phyloP scores from a whole-genome alignment of 2,797 vertebrate genomes.

The Hephaestus fuliginosus region DNA sequence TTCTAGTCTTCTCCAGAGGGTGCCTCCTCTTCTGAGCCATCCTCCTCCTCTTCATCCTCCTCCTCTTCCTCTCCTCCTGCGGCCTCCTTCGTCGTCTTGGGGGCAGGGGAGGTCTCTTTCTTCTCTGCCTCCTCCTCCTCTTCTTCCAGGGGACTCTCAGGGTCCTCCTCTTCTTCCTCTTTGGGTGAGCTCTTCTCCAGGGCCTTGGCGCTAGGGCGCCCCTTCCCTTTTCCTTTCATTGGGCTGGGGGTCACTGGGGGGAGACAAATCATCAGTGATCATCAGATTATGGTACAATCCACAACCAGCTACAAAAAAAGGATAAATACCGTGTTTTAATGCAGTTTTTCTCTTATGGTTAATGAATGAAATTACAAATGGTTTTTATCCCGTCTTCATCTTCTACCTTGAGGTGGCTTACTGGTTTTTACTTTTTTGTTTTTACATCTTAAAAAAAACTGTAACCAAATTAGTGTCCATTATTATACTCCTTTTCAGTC shows the following conservation, averaged over 20 bases:
- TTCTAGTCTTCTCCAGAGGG: slow-evolving; percentile 97
- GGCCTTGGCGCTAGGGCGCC: slow-evolving; percentile 93
- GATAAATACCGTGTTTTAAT: not conserved
- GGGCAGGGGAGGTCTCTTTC: slow-evolving; percentile 88
- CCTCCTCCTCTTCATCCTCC: slow-evolving; percentile 88
- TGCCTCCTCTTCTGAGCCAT: slow-evolving; percentile 97
- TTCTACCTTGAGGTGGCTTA: not conserved
- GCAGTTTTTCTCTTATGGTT: no score
- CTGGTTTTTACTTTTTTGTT: no score
- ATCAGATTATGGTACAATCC: not conserved
- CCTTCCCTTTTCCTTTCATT: slow-evolving; percentile 98
- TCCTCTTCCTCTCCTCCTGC: slow-evolving; percentile 79
- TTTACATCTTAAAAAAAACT: no score
- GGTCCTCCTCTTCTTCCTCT: slow-evolving; percentile 89
- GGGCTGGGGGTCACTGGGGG: slow-evolving; percentile 95
- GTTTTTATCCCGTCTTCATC: no score
- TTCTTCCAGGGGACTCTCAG: slow-evolving; percentile 85
- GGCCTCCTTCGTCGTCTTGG: slow-evolving; percentile 88
- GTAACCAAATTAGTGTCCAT: no score
- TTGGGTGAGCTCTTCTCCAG: slow-evolving; percentile 96
- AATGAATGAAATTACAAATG: not conserved
- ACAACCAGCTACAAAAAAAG: no score
- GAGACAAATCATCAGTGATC: not conserved
- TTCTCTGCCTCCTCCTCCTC: slow-evolving; percentile 91
- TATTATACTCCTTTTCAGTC: no score